Evolutionary conservation across 1,140 invertebrate genomes (phyloP).

Genomic region (Drosophila pachea): DNA sequence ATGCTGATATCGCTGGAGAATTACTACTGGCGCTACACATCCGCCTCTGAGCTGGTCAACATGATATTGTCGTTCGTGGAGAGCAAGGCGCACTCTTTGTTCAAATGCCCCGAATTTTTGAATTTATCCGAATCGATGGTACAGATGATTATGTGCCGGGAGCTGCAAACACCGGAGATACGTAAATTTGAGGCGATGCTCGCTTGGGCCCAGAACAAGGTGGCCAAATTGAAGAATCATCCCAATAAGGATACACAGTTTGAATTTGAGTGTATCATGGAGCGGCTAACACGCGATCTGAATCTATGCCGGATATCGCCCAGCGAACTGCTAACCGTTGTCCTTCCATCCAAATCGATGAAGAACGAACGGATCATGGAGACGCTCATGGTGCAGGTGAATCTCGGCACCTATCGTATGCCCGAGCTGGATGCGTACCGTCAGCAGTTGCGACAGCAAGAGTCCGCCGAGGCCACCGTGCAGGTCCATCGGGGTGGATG

Average conservation of each 20-base stretch:
- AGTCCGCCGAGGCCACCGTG: constrained; percentile 85
- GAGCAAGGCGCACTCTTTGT: constrained; percentile 89
- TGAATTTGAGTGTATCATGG: constrained; percentile 95
- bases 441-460: constrained; percentile 91
- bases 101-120: constrained; percentile 90
- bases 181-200: constrained; percentile 96
- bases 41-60: constrained; percentile 94
- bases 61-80: constrained; percentile 96
- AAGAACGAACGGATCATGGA: constrained; percentile 95
- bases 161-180: constrained; percentile 92
- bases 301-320: constrained; percentile 95
- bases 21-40: constrained; percentile 97
- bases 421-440: constrained; percentile 94
- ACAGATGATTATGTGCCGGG: constrained; percentile 94
- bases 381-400: constrained; percentile 95
- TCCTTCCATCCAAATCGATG: constrained; percentile 94
- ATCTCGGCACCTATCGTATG: constrained; percentile 94
- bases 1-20: constrained; percentile 96
- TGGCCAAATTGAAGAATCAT: constrained; percentile 84
- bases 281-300: constrained; percentile 91
- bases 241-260: constrained; percentile 90
- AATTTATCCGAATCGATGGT: constrained; percentile 96
- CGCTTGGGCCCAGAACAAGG: constrained; percentile 91
- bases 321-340: constrained; percentile 94
- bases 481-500: constrained; percentile 79